Base-by-base conservation (phyloP, 2,113 vertebrate species). In the Sebastes fasciatus region DNA sequence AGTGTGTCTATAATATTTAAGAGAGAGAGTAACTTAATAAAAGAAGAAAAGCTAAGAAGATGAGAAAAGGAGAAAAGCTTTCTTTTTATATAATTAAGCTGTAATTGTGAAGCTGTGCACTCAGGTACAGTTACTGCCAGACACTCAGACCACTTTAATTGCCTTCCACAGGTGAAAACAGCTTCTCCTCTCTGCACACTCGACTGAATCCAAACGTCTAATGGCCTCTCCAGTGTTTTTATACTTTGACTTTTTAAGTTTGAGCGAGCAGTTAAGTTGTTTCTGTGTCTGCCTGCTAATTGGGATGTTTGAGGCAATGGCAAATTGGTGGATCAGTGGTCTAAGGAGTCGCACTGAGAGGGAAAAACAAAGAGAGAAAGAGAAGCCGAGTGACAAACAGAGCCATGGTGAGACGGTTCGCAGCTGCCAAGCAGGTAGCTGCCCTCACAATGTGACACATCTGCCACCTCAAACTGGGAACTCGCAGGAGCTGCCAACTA, bases 361-460 rank as follows among this genome's bases (percentile, higher is more conserved):
- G 49, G 42, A 58, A 58, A 43, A 68, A 82, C 40, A 84, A 72
- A 83, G 34, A 76, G 49, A 61, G 52, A 52, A 45, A 70, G 45
- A 81, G 40, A 73, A 58, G 60, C 76, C n/a, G n/a, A 66, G 72
- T 67, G 86, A 90, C 79, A 87, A 82, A 86, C 72, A 49, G 42
- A 79, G 71, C 62, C 13, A 7, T 4, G 10, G 78, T n/a, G 34
- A 84, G 80, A 65, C 4, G 10, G 45, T 83, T 90, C 3, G 3
- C 63, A 80, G 82, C 80, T 89, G 87, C 80, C 78, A 67, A 86
- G 86, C 67, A 82, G 87, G 88, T 84, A 80, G 66, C 77, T 79
- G 88, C 82, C 80, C 82, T 89, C 77, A 48, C 82, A 83, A 58
- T 82, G 73, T 84, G 88, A 85, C 89, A 90, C 75, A 62, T 90